Conservation (phyloP, 2,113 vertebrate genomes). For the Greenwoodochromis staneri region DNA sequence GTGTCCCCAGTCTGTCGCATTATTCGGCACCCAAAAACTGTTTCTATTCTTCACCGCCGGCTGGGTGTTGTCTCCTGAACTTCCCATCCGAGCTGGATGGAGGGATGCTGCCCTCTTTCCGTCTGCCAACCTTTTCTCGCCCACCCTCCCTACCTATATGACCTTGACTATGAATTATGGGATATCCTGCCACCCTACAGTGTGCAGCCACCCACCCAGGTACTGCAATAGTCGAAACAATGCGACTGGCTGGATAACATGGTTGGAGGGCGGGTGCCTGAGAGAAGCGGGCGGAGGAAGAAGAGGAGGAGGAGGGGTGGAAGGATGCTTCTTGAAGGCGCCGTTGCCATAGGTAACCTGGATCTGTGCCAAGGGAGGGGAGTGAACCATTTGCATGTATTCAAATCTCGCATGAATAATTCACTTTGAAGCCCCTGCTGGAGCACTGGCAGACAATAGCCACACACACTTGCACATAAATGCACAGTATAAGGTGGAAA, state of each 20-base stretch:
- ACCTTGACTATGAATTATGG: constrained; percentile 67
- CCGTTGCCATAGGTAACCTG: constrained; percentile 77
- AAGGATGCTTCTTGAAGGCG: constrained; percentile 59
- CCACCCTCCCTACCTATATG: constrained; percentile 16
- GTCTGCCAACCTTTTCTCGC: constrained; percentile 15
- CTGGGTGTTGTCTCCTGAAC: neutral
- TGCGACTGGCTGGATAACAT: constrained; percentile 35
- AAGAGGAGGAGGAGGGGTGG: constrained; percentile 23
- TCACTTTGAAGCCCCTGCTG: constrained; percentile 58
- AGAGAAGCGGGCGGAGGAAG: constrained; percentile 5
- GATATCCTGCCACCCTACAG: constrained; percentile 50
- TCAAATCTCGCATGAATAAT: constrained; percentile 78
- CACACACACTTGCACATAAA: constrained; percentile 3
- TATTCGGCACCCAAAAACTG: neutral
- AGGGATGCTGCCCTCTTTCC: neutral
- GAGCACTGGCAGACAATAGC: constrained; percentile 55
- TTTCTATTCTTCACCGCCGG: neutral
- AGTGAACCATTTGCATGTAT: constrained; percentile 75
- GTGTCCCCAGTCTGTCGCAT: neutral
- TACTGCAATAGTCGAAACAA: constrained; percentile 58
- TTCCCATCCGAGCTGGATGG: neutral
- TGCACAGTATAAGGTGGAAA: neutral
- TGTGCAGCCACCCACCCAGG: constrained; percentile 47
- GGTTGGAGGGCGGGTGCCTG: constrained; percentile 35
- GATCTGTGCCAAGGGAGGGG: constrained; percentile 60